phyloP scores from a whole-genome alignment of 2,888 invertebrate species.

The Heteromurus nitidus region DNA sequence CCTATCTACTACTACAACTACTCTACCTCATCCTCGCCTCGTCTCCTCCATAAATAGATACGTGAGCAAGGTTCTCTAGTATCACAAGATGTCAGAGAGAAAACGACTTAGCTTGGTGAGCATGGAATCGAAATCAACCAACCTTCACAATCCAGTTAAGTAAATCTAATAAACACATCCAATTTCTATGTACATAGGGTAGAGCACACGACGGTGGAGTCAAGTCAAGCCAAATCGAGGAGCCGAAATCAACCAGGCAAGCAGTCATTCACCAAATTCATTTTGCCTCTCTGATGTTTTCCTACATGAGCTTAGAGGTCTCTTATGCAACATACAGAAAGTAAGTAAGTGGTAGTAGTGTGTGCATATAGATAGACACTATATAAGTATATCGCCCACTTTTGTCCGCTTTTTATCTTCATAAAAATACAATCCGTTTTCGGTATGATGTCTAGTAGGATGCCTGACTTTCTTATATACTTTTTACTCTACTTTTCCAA shows the following conservation, averaged over 20 bases:
- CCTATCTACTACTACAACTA: not conserved
- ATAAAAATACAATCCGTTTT: not conserved
- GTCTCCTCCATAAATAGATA: not conserved
- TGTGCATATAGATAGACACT: no score
- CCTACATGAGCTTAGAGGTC: conserved; percentile 23
- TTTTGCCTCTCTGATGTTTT: conserved; percentile 56
- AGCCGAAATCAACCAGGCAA: conserved; percentile 55
- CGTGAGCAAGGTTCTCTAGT: not conserved
- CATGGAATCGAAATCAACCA: conserved; percentile 70
- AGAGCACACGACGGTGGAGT: not conserved
- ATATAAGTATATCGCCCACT: not conserved
- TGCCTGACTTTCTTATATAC: no score
- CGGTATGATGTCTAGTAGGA: not conserved
- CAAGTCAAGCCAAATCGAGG: conserved; percentile 31
- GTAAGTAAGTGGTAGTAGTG: no score
- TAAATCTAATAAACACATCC: conserved; percentile 71
- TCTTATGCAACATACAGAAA: no score
- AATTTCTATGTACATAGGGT: conserved; percentile 55
- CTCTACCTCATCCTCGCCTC: no score
- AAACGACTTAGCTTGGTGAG: conserved; percentile 29
- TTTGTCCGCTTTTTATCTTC: conserved; percentile 4
- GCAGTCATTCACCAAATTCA: conserved; percentile 58
- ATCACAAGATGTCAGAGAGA: not conserved
- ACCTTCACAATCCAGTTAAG: conserved; percentile 68
- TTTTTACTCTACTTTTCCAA: no score